These are phyloP conservation scores for Drosophila kikkawai DNA, from an alignment of 1,140 invertebrate genomes.

Conservation along the genomic window DNA sequence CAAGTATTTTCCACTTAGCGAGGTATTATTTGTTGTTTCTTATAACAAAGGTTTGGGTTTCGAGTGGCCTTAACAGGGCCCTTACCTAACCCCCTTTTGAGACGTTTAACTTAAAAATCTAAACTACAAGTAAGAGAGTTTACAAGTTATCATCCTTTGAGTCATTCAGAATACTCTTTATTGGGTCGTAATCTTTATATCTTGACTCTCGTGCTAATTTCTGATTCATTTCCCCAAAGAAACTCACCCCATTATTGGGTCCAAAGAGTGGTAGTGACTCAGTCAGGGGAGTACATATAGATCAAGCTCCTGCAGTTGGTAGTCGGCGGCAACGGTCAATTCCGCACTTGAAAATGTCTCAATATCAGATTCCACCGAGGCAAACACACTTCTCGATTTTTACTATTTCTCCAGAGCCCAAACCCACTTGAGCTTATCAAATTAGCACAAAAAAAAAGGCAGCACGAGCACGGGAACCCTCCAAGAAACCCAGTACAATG, in stretches of 20 bases:
- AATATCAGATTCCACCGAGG: constrained; percentile 34
- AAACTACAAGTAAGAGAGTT: neutral
- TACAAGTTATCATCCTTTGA: neutral
- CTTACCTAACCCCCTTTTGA: neutral
- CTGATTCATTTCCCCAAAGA: constrained; percentile 9
- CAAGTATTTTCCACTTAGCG: neutral
- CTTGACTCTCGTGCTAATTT: neutral
- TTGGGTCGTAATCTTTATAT: neutral
- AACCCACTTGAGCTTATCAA: constrained; percentile 55
- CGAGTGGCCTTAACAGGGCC: neutral
- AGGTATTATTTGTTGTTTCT: neutral
- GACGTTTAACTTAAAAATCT: neutral
- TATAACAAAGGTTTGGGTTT: neutral
- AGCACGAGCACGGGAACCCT: constrained; percentile 14
- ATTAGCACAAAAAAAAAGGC: constrained; percentile 43
- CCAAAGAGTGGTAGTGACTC: constrained; percentile 13
- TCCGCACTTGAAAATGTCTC: constrained; percentile 56
- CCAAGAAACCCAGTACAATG: constrained; percentile 12
- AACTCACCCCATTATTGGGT: neutral
- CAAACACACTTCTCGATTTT: constrained; percentile 21
- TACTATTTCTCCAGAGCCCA: constrained; percentile 2
- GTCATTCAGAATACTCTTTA: neutral
- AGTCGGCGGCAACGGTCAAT: constrained; percentile 16
- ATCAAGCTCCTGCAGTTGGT: constrained; percentile 8
- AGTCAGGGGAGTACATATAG: neutral